Evolutionary conservation across 2,797 vertebrate species (phyloP).

Genomic region (Amblyraja radiata): DNA sequence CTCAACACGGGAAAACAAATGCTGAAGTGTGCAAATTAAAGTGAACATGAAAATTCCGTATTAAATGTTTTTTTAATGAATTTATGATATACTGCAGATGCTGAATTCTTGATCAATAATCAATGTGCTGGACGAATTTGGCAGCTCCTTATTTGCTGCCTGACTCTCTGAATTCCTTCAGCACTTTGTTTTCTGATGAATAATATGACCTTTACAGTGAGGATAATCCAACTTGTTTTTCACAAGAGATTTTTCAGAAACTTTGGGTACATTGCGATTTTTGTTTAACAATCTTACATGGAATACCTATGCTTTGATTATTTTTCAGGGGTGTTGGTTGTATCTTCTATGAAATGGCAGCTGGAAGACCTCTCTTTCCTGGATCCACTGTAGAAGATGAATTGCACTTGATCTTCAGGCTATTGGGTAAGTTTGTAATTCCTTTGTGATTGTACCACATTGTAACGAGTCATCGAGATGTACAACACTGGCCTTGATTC

Average conservation of each 20-base stretch:
- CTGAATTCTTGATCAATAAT: no score
- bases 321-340: slow-evolving; percentile 75
- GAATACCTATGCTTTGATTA: slow-evolving; percentile 38
- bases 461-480: no score
- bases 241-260: neutral
- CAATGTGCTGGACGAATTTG: no score
- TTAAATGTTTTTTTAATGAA: neutral
- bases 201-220: neutral
- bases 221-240: neutral
- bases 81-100: no score
- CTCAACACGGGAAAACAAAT: neutral
- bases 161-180: no score
- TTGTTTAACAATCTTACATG: neutral
- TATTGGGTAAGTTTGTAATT: slow-evolving; percentile 71
- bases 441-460: neutral
- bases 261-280: neutral
- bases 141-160: no score
- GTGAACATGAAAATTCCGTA: neutral
- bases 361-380: slow-evolving; percentile 93
- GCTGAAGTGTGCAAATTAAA: neutral
- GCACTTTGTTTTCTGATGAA: neutral
- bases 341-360: slow-evolving; percentile 99
- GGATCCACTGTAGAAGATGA: slow-evolving; percentile 97
- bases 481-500: no score
- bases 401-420: slow-evolving; percentile 92